Conservation (phyloP, 2,797 vertebrate genomes). For the Acipenser ruthenus region DNA sequence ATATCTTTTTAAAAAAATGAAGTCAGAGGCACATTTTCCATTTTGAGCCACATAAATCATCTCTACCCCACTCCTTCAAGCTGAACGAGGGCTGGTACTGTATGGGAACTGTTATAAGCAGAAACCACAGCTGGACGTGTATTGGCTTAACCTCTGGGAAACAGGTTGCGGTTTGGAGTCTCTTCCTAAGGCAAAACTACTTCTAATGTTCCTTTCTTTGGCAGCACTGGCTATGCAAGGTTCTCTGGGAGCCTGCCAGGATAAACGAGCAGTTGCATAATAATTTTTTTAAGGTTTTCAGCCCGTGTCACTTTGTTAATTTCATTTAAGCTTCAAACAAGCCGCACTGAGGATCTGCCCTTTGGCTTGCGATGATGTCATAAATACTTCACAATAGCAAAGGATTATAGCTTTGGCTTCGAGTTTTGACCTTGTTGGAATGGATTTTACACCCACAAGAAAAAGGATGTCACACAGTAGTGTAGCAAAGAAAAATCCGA, state of each 20-base stretch:
- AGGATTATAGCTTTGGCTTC: too few species aligned
- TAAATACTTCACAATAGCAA: too few species aligned
- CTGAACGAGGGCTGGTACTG: background rate
- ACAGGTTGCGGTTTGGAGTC: conserved; percentile 18
- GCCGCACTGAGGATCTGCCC: too few species aligned
- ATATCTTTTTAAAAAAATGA: background rate
- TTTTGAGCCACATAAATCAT: conserved; percentile 5
- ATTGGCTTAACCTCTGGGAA: conserved; percentile 14
- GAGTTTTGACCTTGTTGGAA: too few species aligned
- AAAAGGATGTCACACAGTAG: too few species aligned
- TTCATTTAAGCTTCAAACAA: conserved; percentile 11
- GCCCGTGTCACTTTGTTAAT: conserved; percentile 20
- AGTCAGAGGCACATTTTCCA: background rate
- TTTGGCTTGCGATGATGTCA: too few species aligned
- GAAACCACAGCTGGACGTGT: conserved; percentile 2
- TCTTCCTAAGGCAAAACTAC: conserved; percentile 16
- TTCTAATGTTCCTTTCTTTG: conserved; percentile 18
- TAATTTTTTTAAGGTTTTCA: background rate
- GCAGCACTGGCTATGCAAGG: conserved; percentile 21
- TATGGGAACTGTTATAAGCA: conserved; percentile 7
- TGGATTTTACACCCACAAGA: too few species aligned
- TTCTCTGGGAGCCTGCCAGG: conserved; percentile 21
- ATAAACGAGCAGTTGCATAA: conserved; percentile 18
- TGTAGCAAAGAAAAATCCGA: too few species aligned
- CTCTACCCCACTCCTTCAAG: conserved; percentile 1